These are phyloP conservation scores for Vanessa tameamea DNA, from an alignment of 1,140 invertebrate species.

Conservation along the genomic window DNA sequence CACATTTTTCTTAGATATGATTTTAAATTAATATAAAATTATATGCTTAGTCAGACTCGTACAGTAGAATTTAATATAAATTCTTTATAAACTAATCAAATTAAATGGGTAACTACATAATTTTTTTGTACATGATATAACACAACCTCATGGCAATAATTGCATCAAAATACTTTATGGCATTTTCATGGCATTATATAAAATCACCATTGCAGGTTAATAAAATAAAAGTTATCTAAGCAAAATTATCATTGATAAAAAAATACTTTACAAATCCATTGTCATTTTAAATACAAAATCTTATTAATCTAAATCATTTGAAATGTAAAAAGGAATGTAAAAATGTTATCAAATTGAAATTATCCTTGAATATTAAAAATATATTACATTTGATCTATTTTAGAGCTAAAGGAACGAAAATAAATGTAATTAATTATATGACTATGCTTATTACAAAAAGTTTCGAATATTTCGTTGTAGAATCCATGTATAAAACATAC, in stretches of 20 bases:
- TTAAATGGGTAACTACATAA: conserved; percentile 71
- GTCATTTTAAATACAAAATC: not conserved
- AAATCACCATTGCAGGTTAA: conserved; percentile 24
- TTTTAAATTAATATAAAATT: conserved; percentile 62
- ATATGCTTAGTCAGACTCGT: conserved; percentile 74
- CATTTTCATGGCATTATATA: conserved; percentile 53
- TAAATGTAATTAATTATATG: conserved; percentile 13
- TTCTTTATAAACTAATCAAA: conserved; percentile 64
- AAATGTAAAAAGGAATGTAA: conserved; percentile 36
- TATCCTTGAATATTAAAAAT: conserved; percentile 16
- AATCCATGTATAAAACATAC: too few relatives aligned
- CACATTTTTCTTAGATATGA: conserved; percentile 62
- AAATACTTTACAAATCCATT: conserved; percentile 2
- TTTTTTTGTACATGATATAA: conserved; percentile 67
- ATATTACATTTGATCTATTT: conserved; percentile 14
- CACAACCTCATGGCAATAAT: conserved; percentile 74
- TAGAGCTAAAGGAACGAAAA: conserved; percentile 17
- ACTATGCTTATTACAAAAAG: not conserved
- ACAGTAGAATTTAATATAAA: conserved; percentile 75
- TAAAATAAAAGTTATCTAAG: not conserved
- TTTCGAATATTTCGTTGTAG: too few relatives aligned
- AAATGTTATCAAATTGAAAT: conserved; percentile 43
- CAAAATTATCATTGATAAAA: not conserved
- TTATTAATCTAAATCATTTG: conserved; percentile 6
- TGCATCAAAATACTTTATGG: conserved; percentile 61